Conservation (phyloP, 2,888 invertebrate genomes). For the Eristalis arbustorum region DNA sequence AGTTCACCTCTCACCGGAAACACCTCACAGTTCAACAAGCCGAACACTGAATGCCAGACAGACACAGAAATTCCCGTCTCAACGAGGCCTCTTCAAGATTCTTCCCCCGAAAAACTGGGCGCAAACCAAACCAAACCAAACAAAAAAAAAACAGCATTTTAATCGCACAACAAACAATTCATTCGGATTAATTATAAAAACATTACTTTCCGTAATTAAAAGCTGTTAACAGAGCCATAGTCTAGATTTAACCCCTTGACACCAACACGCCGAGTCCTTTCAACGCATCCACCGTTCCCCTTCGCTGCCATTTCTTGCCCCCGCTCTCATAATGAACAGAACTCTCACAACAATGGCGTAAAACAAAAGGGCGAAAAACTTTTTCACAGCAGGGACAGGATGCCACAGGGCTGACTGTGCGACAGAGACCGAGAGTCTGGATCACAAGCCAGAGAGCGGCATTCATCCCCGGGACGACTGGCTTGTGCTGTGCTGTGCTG, state of each 20-base stretch:
- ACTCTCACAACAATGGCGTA: slow-evolving; percentile 48
- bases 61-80: background rate
- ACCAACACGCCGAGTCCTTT: slow-evolving; percentile 64
- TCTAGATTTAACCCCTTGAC: slow-evolving; percentile 70
- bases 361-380: slow-evolving; percentile 44
- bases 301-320: background rate
- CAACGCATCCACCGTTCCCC: background rate
- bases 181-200: slow-evolving; percentile 67
- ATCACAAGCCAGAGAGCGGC: slow-evolving; percentile 23
- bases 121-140: background rate
- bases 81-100: background rate
- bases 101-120: background rate
- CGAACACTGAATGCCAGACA: background rate
- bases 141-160: slow-evolving; percentile 5
- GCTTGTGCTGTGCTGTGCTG: background rate
- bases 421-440: slow-evolving; percentile 11
- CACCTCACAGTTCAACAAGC: background rate
- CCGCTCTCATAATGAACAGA: slow-evolving; percentile 53
- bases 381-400: slow-evolving; percentile 10
- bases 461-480: background rate
- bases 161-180: slow-evolving; percentile 58
- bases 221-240: slow-evolving; percentile 66
- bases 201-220: slow-evolving; percentile 71
- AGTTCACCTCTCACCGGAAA: background rate
- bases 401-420: background rate